Percentiles rank a stretch among this genome's conserved stretches.
Evolutionary conservation across 2,113 vertebrate species (phyloP).

Genomic region (Malurus elegans): DNA sequence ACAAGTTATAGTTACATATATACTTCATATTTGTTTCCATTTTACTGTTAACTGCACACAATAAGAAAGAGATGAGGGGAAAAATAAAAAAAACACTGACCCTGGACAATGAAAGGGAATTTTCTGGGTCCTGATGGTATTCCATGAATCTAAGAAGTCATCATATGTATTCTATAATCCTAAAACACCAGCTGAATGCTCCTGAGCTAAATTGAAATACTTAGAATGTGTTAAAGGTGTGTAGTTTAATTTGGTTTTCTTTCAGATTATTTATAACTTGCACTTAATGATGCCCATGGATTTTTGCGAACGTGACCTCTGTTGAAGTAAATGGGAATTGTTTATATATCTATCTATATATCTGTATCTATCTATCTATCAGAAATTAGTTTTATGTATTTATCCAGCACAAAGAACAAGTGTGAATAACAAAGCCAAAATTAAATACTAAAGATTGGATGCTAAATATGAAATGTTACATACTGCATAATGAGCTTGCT

Average conservation of each 20-base stretch:
- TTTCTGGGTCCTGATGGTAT: neutral
- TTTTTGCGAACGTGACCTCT: neutral
- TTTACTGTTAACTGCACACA: neutral
- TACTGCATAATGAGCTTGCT: neutral
- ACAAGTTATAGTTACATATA: neutral
- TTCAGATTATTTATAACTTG: neutral
- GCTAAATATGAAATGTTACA: neutral
- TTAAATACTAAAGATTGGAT: neutral
- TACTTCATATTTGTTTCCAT: neutral
- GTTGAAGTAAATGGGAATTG: neutral
- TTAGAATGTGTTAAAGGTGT: neutral
- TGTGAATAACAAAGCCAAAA: neutral
- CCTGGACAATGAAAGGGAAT: neutral
- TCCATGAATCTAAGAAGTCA: neutral
- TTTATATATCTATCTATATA: neutral
- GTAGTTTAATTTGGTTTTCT: neutral
- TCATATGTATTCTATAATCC: neutral
- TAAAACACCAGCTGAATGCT: neutral
- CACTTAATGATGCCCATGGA: neutral
- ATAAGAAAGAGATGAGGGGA: neutral
- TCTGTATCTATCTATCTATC: neutral
- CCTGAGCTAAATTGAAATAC: neutral
- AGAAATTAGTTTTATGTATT: neutral
- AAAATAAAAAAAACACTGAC: neutral
- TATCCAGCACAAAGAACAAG: neutral